Conservation (phyloP, 2,888 invertebrate species). For the Dasysyrphus albostriatus region DNA sequence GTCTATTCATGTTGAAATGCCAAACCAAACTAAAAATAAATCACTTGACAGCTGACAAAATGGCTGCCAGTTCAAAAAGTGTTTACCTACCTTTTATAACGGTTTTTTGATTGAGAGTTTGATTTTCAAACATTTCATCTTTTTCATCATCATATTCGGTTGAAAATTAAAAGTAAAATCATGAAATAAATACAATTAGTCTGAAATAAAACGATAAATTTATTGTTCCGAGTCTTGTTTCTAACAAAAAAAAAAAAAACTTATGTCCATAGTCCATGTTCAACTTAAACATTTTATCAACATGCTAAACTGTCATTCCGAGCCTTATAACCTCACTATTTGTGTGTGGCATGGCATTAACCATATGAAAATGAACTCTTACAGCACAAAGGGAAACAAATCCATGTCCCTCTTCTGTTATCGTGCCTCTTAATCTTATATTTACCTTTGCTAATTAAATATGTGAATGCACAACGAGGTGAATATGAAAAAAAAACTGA, state of each 20-base stretch:
- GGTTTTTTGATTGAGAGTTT: too few species aligned
- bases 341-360: constrained; percentile 27
- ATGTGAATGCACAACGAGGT: constrained; percentile 74
- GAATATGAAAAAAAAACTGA: constrained; percentile 52
- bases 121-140: too few species aligned
- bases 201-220: constrained; percentile 6
- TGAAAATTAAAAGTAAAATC: too few species aligned
- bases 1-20: too few species aligned
- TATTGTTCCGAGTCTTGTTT: background rate
- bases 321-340: constrained; percentile 31
- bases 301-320: constrained; percentile 38
- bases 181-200: background rate
- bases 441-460: constrained; percentile 74
- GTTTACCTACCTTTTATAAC: too few species aligned
- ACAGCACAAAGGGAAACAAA: constrained; percentile 39
- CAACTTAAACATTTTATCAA: constrained; percentile 22
- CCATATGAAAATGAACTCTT: constrained; percentile 48
- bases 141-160: too few species aligned
- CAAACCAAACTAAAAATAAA: too few species aligned
- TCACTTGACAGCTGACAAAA: too few species aligned
- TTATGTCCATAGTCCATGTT: constrained; percentile 21
- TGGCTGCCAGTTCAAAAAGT: too few species aligned
- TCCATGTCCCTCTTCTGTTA: constrained; percentile 52
- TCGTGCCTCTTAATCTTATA: constrained; percentile 70
- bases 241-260: constrained; percentile 13